A percentile compares a stretch with the other conserved stretches of the same genome.
phyloP scores from a whole-genome alignment of 2,113 vertebrate genomes.

The Pachyramphus minor region DNA sequence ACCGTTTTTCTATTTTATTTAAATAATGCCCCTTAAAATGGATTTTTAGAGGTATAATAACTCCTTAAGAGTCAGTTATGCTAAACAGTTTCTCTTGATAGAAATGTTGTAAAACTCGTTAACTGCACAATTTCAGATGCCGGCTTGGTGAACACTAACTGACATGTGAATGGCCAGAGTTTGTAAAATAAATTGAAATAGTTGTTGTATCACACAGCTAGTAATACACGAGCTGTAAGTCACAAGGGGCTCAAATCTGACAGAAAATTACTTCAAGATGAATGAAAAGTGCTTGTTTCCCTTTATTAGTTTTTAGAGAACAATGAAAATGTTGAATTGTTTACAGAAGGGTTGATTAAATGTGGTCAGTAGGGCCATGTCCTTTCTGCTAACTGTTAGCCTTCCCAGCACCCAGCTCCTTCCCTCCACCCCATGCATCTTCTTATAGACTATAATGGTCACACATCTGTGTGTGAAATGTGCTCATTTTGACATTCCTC shows the following conservation, averaged over 20 bases:
- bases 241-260: constrained; percentile 79
- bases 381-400: constrained; percentile 73
- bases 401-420: constrained; percentile 63
- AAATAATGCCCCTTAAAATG: constrained; percentile 87
- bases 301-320: constrained; percentile 88
- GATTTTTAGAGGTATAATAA: constrained; percentile 88
- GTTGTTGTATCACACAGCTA: constrained; percentile 81
- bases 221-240: constrained; percentile 75
- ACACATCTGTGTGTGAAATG: constrained; percentile 98
- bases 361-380: constrained; percentile 77
- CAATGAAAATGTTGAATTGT: constrained; percentile 84
- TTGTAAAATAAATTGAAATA: constrained; percentile 84
- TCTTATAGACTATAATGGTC: constrained; percentile 85
- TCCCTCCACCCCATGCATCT: constrained; percentile 75
- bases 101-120: constrained; percentile 86
- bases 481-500: constrained; percentile 93
- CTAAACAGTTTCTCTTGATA: constrained; percentile 87
- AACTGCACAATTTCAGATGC: constrained; percentile 83
- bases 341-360: constrained; percentile 83
- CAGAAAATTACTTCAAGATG: constrained; percentile 85
- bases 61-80: constrained; percentile 86
- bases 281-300: constrained; percentile 83
- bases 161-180: constrained; percentile 82
- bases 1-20: constrained; percentile 87
- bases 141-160: constrained; percentile 80